phyloP scores from a whole-genome alignment of 2,113 vertebrate species.

The Fulmarus glacialis region DNA sequence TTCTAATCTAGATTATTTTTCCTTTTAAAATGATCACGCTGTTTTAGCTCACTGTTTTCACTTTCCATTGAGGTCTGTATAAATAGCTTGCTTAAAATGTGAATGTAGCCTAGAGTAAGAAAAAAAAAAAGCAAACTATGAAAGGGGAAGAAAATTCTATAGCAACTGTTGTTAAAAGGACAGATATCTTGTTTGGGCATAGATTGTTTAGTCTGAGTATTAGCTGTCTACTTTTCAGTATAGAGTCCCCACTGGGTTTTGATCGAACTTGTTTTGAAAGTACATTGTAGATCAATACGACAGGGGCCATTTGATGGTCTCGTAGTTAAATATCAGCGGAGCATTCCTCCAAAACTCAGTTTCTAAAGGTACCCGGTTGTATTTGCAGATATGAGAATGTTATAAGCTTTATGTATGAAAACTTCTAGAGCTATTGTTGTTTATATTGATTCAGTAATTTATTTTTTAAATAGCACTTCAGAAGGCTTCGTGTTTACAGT shows the following conservation, averaged over 20 bases:
- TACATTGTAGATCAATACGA: constrained; percentile 57
- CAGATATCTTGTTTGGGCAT: constrained; percentile 50
- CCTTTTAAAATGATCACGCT: neutral
- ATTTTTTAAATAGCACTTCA: neutral
- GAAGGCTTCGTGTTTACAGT: neutral
- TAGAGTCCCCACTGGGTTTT: constrained; percentile 52
- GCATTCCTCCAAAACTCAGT: neutral
- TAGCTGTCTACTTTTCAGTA: constrained; percentile 51
- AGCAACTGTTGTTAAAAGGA: constrained; percentile 52
- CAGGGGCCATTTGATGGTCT: constrained; percentile 15
- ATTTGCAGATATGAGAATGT: neutral
- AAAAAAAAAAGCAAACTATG: constrained; percentile 25
- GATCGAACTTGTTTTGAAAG: constrained; percentile 65
- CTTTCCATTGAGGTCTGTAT: neutral
- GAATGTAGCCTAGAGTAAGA: constrained; percentile 5
- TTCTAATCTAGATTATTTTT: neutral
- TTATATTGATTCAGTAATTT: neutral
- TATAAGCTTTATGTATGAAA: neutral
- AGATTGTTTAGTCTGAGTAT: constrained; percentile 53
- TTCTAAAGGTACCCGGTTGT: neutral
- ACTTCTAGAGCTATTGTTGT: neutral
- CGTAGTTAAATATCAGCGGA: constrained; percentile 21
- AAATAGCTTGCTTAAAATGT: constrained; percentile 40
- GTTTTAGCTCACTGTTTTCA: constrained; percentile 2
- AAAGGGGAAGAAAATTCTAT: constrained; percentile 51